Evolutionary conservation across 2,113 vertebrate genomes (phyloP).

Genomic region (Protobothrops mucrosquamatus): DNA sequence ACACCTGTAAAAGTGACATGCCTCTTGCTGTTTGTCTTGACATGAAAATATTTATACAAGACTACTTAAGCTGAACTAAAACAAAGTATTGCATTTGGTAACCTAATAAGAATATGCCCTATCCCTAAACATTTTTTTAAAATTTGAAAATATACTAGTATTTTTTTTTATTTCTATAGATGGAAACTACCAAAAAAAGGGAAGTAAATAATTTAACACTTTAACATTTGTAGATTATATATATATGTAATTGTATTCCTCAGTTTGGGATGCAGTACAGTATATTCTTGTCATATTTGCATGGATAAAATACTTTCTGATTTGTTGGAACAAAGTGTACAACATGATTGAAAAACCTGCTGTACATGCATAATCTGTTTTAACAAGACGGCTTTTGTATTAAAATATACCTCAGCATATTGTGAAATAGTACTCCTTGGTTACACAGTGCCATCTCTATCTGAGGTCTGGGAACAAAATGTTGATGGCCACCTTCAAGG

Average conservation of each 20-base stretch:
- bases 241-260: not conserved
- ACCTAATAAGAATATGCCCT: not conserved
- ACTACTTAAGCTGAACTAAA: not conserved
- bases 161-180: not conserved
- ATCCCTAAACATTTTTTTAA: not conserved
- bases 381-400: not conserved
- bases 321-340: not conserved
- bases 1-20: not conserved
- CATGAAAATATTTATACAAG: not conserved
- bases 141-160: not conserved
- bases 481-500: not conserved
- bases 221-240: not conserved
- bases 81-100: not conserved
- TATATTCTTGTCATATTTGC: not conserved
- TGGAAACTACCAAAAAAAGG: not conserved
- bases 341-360: not conserved
- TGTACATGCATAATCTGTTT: not conserved
- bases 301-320: not conserved
- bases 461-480: not conserved
- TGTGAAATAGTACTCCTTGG: not conserved
- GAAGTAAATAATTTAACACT: not conserved
- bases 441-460: not conserved
- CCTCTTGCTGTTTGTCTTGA: not conserved
- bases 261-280: not conserved
- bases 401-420: not conserved